Evolutionary conservation across 2,888 invertebrate species (phyloP).

Genomic region (Pheosia tremula): DNA sequence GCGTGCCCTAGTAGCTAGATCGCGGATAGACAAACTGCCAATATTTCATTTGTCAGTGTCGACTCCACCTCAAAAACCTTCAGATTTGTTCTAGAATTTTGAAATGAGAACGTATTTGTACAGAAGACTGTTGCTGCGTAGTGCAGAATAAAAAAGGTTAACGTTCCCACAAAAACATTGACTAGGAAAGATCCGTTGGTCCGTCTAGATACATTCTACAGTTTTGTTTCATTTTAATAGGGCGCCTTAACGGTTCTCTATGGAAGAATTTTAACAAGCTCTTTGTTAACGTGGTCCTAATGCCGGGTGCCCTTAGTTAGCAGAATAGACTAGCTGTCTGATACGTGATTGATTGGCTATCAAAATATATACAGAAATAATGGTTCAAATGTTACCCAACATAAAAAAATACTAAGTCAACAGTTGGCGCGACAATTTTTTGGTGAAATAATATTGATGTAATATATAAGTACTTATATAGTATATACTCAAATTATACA

Average conservation of each 20-base stretch:
- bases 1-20: conserved; percentile 14
- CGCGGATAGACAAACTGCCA: conserved; percentile 20
- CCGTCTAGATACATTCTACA: conserved; percentile 29
- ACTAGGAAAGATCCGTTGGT: conserved; percentile 13
- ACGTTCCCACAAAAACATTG: conserved; percentile 21
- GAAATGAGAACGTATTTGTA: neutral
- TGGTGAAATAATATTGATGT: neutral
- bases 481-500: too few relatives aligned
- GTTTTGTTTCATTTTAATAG: conserved; percentile 70
- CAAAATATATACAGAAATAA: conserved; percentile 10
- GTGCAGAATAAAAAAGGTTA: neutral
- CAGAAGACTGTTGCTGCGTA: conserved; percentile 8
- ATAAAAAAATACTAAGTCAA: neutral
- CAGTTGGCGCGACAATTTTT: neutral
- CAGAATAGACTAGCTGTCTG: conserved; percentile 33
- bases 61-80: conserved; percentile 1
- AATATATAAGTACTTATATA: too few relatives aligned
- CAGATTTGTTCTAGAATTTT: neutral
- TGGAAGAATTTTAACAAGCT: conserved; percentile 79
- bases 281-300: conserved; percentile 64
- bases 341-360: conserved; percentile 34
- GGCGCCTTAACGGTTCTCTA: conserved; percentile 52
- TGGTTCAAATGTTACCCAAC: neutral
- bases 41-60: conserved; percentile 15
- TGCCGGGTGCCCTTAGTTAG: conserved; percentile 43